These are phyloP conservation scores for Fregetta grallaria DNA, from an alignment of 2,113 vertebrate genomes.

Conservation along the genomic window DNA sequence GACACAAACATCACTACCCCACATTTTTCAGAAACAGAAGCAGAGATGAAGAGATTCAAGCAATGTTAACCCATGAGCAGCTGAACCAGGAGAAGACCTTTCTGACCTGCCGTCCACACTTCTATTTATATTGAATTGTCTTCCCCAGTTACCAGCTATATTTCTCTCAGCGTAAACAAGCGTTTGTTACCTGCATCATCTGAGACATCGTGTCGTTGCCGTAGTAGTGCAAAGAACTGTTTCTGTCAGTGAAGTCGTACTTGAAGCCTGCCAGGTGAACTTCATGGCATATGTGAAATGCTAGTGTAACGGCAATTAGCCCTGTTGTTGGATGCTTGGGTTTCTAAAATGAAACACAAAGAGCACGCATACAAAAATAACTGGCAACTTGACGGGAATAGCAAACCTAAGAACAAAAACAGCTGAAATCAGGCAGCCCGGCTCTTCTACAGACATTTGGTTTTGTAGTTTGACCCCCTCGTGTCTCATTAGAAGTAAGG, in stretches of 20 bases:
- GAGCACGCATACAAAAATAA: background rate
- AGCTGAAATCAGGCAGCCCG: background rate
- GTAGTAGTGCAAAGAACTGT: slow-evolving; percentile 80
- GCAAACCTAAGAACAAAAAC: background rate
- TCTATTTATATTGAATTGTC: background rate
- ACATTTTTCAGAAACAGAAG: background rate
- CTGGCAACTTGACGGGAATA: background rate
- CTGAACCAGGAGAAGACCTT: background rate
- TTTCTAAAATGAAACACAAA: slow-evolving; percentile 62
- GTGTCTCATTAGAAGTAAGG: background rate
- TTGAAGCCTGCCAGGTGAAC: slow-evolving; percentile 82
- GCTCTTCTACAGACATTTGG: background rate
- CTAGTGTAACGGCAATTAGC: slow-evolving; percentile 79
- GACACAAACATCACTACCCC: background rate
- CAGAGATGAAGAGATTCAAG: background rate
- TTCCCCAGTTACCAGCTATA: background rate
- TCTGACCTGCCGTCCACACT: background rate
- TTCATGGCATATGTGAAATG: slow-evolving; percentile 80
- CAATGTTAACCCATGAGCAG: background rate
- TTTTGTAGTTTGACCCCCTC: background rate
- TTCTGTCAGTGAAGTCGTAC: slow-evolving; percentile 73
- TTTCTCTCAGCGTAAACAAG: background rate
- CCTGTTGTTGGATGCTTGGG: slow-evolving; percentile 83
- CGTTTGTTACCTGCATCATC: slow-evolving; percentile 78
- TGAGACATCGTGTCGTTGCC: slow-evolving; percentile 80